A percentile compares a stretch with the other conserved stretches of the same genome.
phyloP scores from a whole-genome alignment of 1,140 invertebrate species.

The Camponotus vicinus region DNA sequence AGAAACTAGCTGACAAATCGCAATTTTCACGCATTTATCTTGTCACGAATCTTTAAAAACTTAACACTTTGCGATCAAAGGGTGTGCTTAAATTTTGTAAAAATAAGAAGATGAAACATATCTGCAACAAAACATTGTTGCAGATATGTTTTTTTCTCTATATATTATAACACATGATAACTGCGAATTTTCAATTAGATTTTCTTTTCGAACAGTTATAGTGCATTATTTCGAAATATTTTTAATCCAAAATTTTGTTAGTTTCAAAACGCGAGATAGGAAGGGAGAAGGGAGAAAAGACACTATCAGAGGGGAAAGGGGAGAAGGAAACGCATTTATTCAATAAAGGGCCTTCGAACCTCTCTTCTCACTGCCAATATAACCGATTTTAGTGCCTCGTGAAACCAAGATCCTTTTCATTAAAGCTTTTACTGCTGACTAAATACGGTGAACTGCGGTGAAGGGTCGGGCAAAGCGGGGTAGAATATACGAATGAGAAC shows the following conservation, averaged over 20 bases:
- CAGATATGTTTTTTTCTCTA: constrained; percentile 15
- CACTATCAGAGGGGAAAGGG: constrained; percentile 45
- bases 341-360: constrained; percentile 71
- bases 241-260: constrained; percentile 43
- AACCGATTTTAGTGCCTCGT: constrained; percentile 78
- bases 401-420: constrained; percentile 78
- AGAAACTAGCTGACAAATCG: neutral
- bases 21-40: neutral
- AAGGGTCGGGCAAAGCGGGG: constrained; percentile 34
- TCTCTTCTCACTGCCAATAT: constrained; percentile 72
- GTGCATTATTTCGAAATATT: neutral
- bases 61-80: neutral
- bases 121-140: no score
- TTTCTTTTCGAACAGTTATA: neutral
- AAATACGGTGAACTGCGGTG: constrained; percentile 75
- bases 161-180: neutral
- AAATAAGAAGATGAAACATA: neutral
- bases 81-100: neutral
- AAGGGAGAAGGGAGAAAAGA: constrained; percentile 19
- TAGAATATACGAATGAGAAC: constrained; percentile 26
- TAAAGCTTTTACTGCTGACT: constrained; percentile 80
- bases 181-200: neutral
- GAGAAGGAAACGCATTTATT: constrained; percentile 59
- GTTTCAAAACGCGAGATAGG: constrained; percentile 21
- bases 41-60: neutral